A percentile compares a stretch with the other conserved stretches of the same genome.
Conservation (phyloP, 2,113 vertebrate genomes). For the Aphyosemion australe region DNA sequence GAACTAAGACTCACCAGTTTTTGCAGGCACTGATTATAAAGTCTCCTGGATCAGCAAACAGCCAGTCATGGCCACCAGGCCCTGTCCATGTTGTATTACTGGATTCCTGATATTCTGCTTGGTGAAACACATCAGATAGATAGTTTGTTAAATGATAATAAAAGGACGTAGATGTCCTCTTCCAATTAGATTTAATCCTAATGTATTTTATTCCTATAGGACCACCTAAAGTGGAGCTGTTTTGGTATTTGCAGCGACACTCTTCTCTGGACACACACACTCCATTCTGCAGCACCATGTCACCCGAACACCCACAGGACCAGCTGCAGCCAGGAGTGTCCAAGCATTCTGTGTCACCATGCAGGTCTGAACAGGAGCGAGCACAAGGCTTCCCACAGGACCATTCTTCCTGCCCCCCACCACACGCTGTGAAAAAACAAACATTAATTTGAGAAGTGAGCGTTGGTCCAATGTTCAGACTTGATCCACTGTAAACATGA, state of each 20-base stretch:
- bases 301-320: slow-evolving; percentile 82
- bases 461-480: too few relatives aligned
- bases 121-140: not conserved
- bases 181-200: too few relatives aligned
- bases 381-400: slow-evolving; percentile 84
- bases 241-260: slow-evolving; percentile 85
- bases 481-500: too few relatives aligned
- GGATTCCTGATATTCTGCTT: slow-evolving; percentile 39
- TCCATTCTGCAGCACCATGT: slow-evolving; percentile 82
- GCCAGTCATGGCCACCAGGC: slow-evolving; percentile 74
- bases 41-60: slow-evolving; percentile 80
- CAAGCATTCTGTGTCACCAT: slow-evolving; percentile 76
- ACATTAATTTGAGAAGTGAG: not conserved
- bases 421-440: slow-evolving; percentile 74
- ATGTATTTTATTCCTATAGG: too few relatives aligned
- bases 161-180: too few relatives aligned
- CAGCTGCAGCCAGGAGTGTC: slow-evolving; percentile 69
- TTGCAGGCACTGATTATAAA: slow-evolving; percentile 78
- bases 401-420: slow-evolving; percentile 76
- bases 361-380: slow-evolving; percentile 86
- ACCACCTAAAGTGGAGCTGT: slow-evolving; percentile 70
- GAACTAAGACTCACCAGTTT: slow-evolving; percentile 80
- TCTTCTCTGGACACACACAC: slow-evolving; percentile 73
- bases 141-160: not conserved
- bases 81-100: slow-evolving; percentile 70